Conservation (phyloP, 37 sponge, comb jelly and placozoan species). For the Cladorhizidae sp. region DNA sequence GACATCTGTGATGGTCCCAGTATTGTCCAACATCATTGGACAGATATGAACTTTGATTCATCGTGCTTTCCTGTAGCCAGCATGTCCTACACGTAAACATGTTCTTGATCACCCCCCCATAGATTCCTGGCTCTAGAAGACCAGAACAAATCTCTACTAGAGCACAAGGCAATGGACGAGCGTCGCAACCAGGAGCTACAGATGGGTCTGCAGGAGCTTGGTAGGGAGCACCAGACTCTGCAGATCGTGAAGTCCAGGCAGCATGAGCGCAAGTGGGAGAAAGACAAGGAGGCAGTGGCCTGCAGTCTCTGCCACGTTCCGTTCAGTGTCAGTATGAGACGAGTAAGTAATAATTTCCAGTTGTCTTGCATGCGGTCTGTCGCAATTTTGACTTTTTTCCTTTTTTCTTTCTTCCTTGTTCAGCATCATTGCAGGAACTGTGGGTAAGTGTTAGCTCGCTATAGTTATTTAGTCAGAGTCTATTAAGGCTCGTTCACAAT, state of each 20-base stretch:
- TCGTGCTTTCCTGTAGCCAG: too few relatives aligned
- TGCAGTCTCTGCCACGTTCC: constrained; percentile 42
- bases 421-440: constrained; percentile 84
- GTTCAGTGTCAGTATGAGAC: constrained; percentile 65
- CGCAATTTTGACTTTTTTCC: not conserved
- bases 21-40: too few relatives aligned
- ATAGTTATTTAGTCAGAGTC: not conserved
- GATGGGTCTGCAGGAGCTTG: constrained; percentile 50
- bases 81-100: not conserved
- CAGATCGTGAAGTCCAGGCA: constrained; percentile 50
- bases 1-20: too few relatives aligned
- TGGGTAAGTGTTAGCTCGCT: constrained; percentile 50
- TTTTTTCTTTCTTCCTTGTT: not conserved
- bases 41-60: too few relatives aligned
- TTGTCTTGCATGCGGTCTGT: not conserved
- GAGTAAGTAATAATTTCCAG: constrained; percentile 25
- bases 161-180: constrained; percentile 8
- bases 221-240: constrained; percentile 63
- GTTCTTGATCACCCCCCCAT: too few relatives aligned
- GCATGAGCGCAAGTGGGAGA: constrained; percentile 72
- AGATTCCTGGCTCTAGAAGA: constrained; percentile 53
- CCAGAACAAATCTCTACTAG: constrained; percentile 1
- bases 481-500: too few relatives aligned
- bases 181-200: constrained; percentile 36
- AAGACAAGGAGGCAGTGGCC: constrained; percentile 55